Conservation (phyloP, 37 sponge, comb jelly and placozoan species). For the Cliona cf. orientalis region DNA sequence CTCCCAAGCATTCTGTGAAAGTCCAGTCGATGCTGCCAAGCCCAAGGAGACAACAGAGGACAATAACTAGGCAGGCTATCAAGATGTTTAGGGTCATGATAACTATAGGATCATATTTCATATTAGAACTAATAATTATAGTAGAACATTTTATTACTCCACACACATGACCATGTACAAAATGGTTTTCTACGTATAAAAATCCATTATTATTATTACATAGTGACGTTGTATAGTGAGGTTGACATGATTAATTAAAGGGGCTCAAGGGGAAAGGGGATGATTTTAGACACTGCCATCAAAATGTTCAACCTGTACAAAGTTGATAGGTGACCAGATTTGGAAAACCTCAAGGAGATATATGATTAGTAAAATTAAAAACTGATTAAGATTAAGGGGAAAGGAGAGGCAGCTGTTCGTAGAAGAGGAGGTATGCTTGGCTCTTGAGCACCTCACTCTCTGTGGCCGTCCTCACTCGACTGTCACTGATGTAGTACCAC, state of each 20-base stretch:
- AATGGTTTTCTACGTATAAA: too few species aligned
- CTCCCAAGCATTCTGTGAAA: conserved; percentile 29
- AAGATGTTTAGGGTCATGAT: too few species aligned
- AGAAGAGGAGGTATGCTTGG: conserved; percentile 96
- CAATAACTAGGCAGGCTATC: too few species aligned
- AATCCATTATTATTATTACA: conserved; percentile 14
- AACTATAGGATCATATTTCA: too few species aligned
- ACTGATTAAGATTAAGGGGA: background rate
- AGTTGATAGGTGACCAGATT: too few species aligned
- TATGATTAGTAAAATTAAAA: too few species aligned
- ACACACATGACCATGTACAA: too few species aligned
- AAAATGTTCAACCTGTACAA: too few species aligned
- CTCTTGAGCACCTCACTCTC: conserved; percentile 68
- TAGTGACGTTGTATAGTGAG: background rate
- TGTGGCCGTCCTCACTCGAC: conserved; percentile 51
- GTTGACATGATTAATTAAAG: background rate
- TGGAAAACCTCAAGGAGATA: too few species aligned
- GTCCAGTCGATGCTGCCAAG: background rate
- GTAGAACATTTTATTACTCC: too few species aligned
- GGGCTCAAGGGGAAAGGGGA: background rate
- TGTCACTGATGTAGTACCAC: conserved; percentile 96
- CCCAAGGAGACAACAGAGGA: background rate
- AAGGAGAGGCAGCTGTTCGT: conserved; percentile 75
- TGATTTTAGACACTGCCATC: background rate
- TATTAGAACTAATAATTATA: too few species aligned